Percentiles rank a stretch among this genome's conserved stretches.
These are phyloP conservation scores for Malurus cyaneus DNA, from an alignment of 2,113 vertebrate genomes.

Conservation along the genomic window DNA sequence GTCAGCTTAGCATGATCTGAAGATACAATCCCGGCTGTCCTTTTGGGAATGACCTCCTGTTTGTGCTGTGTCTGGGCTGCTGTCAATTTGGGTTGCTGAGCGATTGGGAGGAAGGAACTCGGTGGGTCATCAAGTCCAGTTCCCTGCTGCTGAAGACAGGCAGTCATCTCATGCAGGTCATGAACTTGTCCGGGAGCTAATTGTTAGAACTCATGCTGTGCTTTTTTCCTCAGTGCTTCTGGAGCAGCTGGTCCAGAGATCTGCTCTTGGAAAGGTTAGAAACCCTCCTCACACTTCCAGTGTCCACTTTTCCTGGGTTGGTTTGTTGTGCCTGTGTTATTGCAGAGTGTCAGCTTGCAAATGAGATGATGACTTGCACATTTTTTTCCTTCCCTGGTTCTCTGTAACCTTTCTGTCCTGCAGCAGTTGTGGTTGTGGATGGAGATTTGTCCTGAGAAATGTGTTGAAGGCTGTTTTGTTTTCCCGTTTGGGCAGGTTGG, in stretches of 20 bases:
- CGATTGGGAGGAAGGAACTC: neutral
- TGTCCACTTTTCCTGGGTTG: neutral
- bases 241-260: constrained; percentile 29
- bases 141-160: neutral
- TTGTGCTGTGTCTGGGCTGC: neutral
- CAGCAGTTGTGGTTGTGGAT: neutral
- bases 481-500: neutral
- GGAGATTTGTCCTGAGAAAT: neutral
- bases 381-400: neutral
- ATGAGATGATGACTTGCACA: constrained; percentile 39
- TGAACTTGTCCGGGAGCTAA: neutral
- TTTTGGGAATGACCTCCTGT: neutral
- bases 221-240: constrained; percentile 6
- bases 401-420: neutral
- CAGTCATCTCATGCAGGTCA: neutral
- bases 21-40: constrained; percentile 6
- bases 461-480: neutral
- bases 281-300: neutral
- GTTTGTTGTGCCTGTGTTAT: neutral
- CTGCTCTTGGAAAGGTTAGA: constrained; percentile 29
- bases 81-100: neutral
- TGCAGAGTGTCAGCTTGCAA: constrained; percentile 27
- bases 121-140: neutral
- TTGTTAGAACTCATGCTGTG: neutral
- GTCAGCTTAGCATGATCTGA: constrained; percentile 25